Conservation (phyloP, 2,888 invertebrate species). For the Homarus gammarus region DNA sequence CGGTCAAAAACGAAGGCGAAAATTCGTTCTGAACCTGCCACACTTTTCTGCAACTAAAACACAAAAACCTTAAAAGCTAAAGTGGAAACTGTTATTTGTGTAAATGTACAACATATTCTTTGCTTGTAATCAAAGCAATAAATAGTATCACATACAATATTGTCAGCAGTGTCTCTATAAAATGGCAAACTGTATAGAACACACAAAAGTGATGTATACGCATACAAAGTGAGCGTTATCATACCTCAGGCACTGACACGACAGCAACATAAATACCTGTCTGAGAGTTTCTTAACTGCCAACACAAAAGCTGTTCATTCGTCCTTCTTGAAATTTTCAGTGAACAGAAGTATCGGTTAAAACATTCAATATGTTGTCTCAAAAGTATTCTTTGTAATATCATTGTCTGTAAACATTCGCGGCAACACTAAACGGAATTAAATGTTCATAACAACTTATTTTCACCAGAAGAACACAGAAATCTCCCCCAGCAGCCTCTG, state of each 20-base stretch:
- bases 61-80: background rate
- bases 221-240: slow-evolving; percentile 33
- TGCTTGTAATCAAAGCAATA: background rate
- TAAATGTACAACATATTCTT: background rate
- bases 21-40: background rate
- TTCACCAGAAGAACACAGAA: slow-evolving; percentile 34
- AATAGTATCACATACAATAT: slow-evolving; percentile 41
- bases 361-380: background rate
- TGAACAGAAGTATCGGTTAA: background rate
- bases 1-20: background rate
- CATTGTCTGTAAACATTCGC: background rate
- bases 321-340: background rate
- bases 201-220: slow-evolving; percentile 7
- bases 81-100: background rate
- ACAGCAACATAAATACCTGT: slow-evolving; percentile 25
- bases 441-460: background rate
- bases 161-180: slow-evolving; percentile 31
- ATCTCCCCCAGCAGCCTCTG: background rate
- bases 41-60: background rate
- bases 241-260: slow-evolving; percentile 24
- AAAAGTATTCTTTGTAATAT: background rate
- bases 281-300: background rate
- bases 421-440: slow-evolving; percentile 30
- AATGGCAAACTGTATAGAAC: slow-evolving; percentile 1
- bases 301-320: background rate